Conservation (phyloP, 2,888 invertebrate genomes). For the Arrhopalites spinosus region DNA sequence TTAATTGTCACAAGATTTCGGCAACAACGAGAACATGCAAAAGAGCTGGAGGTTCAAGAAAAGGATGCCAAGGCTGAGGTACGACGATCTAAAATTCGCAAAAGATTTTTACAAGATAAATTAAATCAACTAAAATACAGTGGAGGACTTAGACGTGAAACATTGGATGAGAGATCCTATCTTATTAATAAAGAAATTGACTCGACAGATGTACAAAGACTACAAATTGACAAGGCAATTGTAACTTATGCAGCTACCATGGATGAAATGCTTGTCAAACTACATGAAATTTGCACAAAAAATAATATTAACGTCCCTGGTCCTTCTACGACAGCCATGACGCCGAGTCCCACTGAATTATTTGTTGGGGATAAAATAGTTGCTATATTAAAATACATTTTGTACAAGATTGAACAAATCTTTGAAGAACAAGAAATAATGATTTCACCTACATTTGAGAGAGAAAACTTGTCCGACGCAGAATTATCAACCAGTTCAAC, state of each 20-base stretch:
- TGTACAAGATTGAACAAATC: slow-evolving; percentile 40
- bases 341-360: slow-evolving; percentile 14
- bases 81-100: slow-evolving; percentile 51
- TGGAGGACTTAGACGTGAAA: slow-evolving; percentile 51
- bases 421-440: slow-evolving; percentile 40
- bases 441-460: slow-evolving; percentile 13
- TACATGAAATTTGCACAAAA: slow-evolving; percentile 48
- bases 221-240: slow-evolving; percentile 45
- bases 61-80: slow-evolving; percentile 48
- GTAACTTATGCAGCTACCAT: slow-evolving; percentile 42
- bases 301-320: slow-evolving; percentile 42
- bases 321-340: background rate
- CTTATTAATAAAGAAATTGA: slow-evolving; percentile 43
- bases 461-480: slow-evolving; percentile 21
- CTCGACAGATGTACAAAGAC: slow-evolving; percentile 37
- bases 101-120: slow-evolving; percentile 52
- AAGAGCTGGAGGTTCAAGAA: slow-evolving; percentile 47
- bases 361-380: slow-evolving; percentile 40
- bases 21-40: slow-evolving; percentile 50
- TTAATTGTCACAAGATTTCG: slow-evolving; percentile 48
- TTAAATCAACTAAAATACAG: slow-evolving; percentile 51
- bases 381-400: slow-evolving; percentile 39
- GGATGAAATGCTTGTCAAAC: slow-evolving; percentile 51
- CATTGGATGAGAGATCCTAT: slow-evolving; percentile 43
- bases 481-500: slow-evolving; percentile 12